Percentiles rank a stretch among this genome's conserved stretches.
These are phyloP conservation scores for Xiphorhynchus erythropygius DNA, from an alignment of 2,797 vertebrate genomes.

Conservation along the genomic window DNA sequence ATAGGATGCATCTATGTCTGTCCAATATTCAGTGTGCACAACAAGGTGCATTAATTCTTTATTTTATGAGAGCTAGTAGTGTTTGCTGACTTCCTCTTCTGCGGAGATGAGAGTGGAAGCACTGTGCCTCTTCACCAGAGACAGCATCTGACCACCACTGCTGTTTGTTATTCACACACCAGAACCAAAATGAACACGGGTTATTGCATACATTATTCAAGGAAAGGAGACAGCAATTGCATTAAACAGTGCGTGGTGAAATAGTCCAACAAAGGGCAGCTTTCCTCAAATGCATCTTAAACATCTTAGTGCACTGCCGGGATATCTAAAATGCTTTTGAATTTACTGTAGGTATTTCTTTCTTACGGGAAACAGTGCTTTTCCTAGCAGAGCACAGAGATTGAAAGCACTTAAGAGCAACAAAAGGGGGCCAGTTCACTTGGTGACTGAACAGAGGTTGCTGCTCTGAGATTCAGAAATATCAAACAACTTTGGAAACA, in stretches of 20 bases:
- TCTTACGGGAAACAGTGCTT: neutral
- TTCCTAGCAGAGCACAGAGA: neutral
- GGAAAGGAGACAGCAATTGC: neutral
- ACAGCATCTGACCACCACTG: fast-evolving
- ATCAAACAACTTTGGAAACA: neutral
- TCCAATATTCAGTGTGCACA: neutral
- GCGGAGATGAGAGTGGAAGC: neutral
- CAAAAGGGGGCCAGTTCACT: neutral
- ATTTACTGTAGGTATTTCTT: neutral
- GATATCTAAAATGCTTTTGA: neutral
- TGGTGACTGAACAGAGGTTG: neutral
- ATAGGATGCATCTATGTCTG: neutral
- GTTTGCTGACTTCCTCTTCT: constrained; percentile 12
- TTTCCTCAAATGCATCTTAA: neutral
- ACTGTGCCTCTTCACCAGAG: neutral
- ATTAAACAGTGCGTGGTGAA: neutral
- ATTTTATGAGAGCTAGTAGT: neutral
- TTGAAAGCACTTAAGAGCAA: neutral
- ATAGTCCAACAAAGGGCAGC: neutral
- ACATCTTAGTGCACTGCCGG: neutral
- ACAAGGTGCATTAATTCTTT: neutral
- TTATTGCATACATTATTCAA: neutral
- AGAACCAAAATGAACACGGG: neutral
- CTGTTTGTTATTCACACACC: neutral
- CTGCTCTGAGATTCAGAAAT: neutral